Evolutionary conservation across 2,113 vertebrate species (phyloP), one percentile per base, ranked within the genome.

Genomic region (Ceyx melanurus): DNA sequence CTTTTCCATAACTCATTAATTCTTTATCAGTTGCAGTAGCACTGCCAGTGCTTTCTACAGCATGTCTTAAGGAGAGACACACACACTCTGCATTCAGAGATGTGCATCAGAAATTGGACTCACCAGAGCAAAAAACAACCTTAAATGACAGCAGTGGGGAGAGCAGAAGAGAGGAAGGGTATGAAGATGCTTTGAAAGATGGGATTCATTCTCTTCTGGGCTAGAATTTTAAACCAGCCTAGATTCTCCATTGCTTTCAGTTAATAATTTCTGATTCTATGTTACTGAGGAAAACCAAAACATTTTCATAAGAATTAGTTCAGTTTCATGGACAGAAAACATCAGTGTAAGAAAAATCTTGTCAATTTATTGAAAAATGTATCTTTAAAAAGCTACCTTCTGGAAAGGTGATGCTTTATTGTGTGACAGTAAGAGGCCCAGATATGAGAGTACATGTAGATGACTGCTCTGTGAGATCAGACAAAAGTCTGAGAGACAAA

Each of bases 1-100:
- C 13, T 76, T 94, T 93, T 82, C 12, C 21, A 70, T 85, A 90
- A 90, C 54, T 46, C 74, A 92, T 94, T 88, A 92, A 93, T 90
- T 96, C 90, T 96, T 92, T 54, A 90, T 87, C 74, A 87, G 73
- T 35, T 90, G 40, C 1, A 23, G 61, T 14, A 74, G 46, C 65
- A 86, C 61, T 28, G 65, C 19, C 84, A 21, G 21, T 21, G 22
- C 64, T 88, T 86, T 53, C 79, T 70, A 64, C 16, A 75, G 48
- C 65, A 62, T 22, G 42, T 61, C 62, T 74, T 35, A 42, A 2
- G 6, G 61, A 71, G 54, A 86, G 48, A 50, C 28, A 66, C 15
- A 46, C 15, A 65, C 14, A 79, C 16, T 79, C 54, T 57, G 60
- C 29, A 64, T 71, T 71, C 54, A 86, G 87, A 93, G 60, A 88